phyloP scores from a whole-genome alignment of 2,797 vertebrate genomes.

The Buceros bicornis region DNA sequence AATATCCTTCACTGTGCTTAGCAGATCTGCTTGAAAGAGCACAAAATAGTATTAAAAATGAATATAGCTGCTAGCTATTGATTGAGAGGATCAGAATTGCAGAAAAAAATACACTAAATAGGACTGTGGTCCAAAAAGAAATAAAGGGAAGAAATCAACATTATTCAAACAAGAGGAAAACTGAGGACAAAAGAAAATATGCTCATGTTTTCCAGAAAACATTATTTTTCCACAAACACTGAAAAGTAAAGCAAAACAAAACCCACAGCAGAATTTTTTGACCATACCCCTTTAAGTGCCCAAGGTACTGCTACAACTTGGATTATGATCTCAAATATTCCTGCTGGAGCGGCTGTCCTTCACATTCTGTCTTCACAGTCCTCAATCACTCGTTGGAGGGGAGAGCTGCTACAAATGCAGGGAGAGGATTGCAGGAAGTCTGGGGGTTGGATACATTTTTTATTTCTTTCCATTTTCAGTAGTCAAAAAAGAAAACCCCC shows the following conservation, averaged over 20 bases:
- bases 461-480: conserved; percentile 63
- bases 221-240: not conserved
- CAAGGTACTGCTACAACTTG: not conserved
- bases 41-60: not conserved
- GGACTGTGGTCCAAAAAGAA: not conserved
- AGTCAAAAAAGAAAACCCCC: conserved; percentile 61
- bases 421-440: conserved; percentile 9
- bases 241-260: not conserved
- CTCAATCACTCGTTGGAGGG: conserved; percentile 1
- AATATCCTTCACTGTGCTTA: not conserved
- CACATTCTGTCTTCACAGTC: not conserved
- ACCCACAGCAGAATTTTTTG: not conserved
- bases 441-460: conserved; percentile 32
- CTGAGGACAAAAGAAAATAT: not conserved
- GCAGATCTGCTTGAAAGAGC: not conserved
- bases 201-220: not conserved
- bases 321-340: conserved; percentile 29
- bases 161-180: not conserved
- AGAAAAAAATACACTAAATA: not conserved
- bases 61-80: conserved; percentile 1
- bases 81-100: conserved; percentile 20
- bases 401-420: not conserved
- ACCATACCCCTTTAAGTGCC: not conserved
- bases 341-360: not conserved
- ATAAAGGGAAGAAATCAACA: not conserved